A percentile compares a stretch with the other conserved stretches of the same genome.
Conservation (phyloP, 2,113 vertebrate species). For the Chloroceryle aenea region DNA sequence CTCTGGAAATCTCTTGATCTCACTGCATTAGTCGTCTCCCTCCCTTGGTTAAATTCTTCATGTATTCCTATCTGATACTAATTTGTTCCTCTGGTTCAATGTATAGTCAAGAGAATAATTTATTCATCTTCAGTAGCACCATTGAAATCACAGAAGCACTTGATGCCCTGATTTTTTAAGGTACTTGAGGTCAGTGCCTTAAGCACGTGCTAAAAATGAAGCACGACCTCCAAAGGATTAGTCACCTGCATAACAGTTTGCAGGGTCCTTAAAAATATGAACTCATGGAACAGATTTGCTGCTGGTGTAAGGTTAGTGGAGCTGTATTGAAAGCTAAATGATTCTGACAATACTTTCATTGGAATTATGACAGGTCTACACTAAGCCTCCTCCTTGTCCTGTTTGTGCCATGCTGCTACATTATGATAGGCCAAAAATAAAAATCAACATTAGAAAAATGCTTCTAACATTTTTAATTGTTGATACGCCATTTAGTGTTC, state of each 20-base stretch:
- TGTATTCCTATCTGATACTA: not conserved
- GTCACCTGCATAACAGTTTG: not conserved
- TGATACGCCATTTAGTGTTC: not conserved
- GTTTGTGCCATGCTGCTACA: not conserved
- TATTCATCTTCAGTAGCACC: not conserved
- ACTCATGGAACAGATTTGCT: not conserved
- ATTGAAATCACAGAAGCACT: slow-evolving; percentile 45
- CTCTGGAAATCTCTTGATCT: slow-evolving; percentile 30
- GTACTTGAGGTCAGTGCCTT: slow-evolving; percentile 49
- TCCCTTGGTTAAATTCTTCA: not conserved
- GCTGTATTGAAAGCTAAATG: not conserved
- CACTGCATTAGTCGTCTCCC: not conserved
- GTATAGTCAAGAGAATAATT: slow-evolving; percentile 48
- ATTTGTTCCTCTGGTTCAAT: slow-evolving; percentile 34
- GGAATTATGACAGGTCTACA: not conserved
- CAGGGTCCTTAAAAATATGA: not conserved
- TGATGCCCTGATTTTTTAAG: slow-evolving; percentile 55
- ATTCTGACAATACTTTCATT: not conserved
- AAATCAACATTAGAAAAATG: not conserved
- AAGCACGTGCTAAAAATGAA: slow-evolving; percentile 49
- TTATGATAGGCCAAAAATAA: not conserved
- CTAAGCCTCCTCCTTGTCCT: not conserved
- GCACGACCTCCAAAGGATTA: not conserved
- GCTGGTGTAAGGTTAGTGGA: not conserved
- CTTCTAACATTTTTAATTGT: not conserved